Conservation (phyloP, 2,113 vertebrate genomes). For the Strix aluco region DNA sequence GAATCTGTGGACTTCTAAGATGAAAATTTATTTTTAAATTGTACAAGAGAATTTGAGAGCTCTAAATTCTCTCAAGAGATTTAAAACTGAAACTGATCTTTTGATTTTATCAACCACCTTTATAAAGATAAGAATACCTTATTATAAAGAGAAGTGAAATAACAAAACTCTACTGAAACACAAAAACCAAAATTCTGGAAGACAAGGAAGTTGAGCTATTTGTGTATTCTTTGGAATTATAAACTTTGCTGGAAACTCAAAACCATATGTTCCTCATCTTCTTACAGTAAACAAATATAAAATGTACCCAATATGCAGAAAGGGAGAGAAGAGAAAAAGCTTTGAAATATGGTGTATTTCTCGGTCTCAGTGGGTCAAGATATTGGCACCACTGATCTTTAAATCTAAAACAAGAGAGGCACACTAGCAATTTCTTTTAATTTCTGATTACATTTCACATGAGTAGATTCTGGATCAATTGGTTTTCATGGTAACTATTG, state of each 20-base stretch:
- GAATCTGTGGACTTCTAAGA: conserved; percentile 21
- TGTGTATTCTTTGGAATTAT: not conserved
- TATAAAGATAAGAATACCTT: conserved; percentile 26
- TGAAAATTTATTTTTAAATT: conserved; percentile 45
- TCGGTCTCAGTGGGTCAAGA: not conserved
- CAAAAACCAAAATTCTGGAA: not conserved
- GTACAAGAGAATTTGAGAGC: conserved; percentile 42
- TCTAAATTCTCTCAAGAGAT: conserved; percentile 54
- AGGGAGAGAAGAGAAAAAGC: not conserved
- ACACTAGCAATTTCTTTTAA: not conserved
- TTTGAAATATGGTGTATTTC: not conserved
- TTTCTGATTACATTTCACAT: not conserved
- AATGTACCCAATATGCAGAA: not conserved
- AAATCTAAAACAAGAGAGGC: not conserved
- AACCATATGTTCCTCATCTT: not conserved
- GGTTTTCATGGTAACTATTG: not conserved
- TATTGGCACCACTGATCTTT: not conserved
- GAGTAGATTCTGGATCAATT: not conserved
- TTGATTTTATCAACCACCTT: conserved; percentile 39
- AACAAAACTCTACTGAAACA: not conserved
- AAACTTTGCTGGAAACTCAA: not conserved
- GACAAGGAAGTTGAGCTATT: not conserved
- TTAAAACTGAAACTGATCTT: conserved; percentile 49
- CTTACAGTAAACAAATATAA: not conserved
- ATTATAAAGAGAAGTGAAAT: conserved; percentile 1